A percentile compares a stretch with the other conserved stretches of the same genome.
phyloP scores from a whole-genome alignment of 1,140 invertebrate species.

The Oncopodura yosiiana region DNA sequence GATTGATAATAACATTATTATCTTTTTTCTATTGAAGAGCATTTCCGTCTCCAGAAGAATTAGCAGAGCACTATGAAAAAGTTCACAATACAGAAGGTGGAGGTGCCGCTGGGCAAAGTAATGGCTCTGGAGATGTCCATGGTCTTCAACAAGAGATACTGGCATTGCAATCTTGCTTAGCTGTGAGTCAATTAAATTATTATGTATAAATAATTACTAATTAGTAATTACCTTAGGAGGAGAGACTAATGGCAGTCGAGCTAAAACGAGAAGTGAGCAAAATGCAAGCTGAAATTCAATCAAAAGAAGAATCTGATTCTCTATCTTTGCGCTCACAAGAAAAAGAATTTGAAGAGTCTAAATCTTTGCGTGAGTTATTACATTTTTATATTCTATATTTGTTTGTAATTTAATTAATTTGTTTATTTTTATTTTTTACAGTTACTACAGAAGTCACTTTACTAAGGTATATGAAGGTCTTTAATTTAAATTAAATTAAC shows the following conservation, averaged over 20 bases:
- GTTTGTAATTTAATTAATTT: not conserved
- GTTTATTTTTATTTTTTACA: not conserved
- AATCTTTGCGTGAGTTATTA: constrained; percentile 16
- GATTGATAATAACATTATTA: no score
- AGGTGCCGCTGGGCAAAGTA: not conserved
- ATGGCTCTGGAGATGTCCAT: not conserved
- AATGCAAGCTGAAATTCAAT: constrained; percentile 19
- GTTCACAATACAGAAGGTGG: constrained; percentile 10
- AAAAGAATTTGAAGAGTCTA: constrained; percentile 13
- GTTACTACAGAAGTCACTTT: constrained; percentile 21
- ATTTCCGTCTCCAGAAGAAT: constrained; percentile 27
- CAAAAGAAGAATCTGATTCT: constrained; percentile 3
- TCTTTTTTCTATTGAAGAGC: no score
- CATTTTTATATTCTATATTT: not conserved
- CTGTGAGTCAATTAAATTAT: not conserved
- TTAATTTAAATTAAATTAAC: no score
- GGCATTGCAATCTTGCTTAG: constrained; percentile 6
- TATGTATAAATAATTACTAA: not conserved
- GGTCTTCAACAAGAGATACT: constrained; percentile 4
- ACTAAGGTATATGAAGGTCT: no score
- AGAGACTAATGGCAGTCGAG: constrained; percentile 18
- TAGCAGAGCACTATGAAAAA: constrained; percentile 29
- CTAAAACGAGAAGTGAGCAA: constrained; percentile 22
- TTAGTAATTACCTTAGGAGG: constrained; percentile 15
- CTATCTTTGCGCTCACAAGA: constrained; percentile 10